A percentile compares a stretch with the other conserved stretches of the same genome.
phyloP scores from a whole-genome alignment of 2,888 invertebrate species.

The Metopia argyrocephala region DNA sequence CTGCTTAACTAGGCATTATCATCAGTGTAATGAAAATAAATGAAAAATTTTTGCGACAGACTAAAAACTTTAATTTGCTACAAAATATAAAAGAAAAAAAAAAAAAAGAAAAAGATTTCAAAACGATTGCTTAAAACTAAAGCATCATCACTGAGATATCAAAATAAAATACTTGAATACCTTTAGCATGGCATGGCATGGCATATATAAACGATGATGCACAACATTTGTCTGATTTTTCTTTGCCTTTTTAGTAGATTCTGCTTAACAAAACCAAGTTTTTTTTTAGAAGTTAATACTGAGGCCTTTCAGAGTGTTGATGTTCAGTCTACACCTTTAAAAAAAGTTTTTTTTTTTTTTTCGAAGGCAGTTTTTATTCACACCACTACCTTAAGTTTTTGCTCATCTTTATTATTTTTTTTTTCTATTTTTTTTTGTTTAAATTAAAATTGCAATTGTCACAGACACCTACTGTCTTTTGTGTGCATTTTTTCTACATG shows the following conservation, averaged over 20 bases:
- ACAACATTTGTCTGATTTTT: constrained; percentile 42
- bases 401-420: neutral
- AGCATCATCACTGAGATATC: neutral
- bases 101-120: neutral
- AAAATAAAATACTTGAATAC: neutral
- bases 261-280: neutral
- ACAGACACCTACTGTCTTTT: constrained; percentile 60
- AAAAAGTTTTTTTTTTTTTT: neutral
- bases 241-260: constrained; percentile 34
- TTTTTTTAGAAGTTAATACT: neutral
- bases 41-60: neutral
- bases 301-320: neutral
- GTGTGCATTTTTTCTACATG: constrained; percentile 3
- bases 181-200: neutral
- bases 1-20: constrained; percentile 21
- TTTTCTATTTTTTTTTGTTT: neutral
- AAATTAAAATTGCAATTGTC: constrained; percentile 49
- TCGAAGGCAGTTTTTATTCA: neutral
- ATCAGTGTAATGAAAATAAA: constrained; percentile 24
- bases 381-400: neutral
- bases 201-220: constrained; percentile 29
- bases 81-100: neutral
- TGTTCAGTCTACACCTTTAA: constrained; percentile 33
- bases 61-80: constrained; percentile 8
- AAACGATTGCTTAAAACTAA: neutral